Percentiles rank a stretch among this genome's conserved stretches.
These are phyloP conservation scores for Microctenopoma steveboyesi DNA, from an alignment of 2,797 vertebrate genomes.

Conservation along the genomic window DNA sequence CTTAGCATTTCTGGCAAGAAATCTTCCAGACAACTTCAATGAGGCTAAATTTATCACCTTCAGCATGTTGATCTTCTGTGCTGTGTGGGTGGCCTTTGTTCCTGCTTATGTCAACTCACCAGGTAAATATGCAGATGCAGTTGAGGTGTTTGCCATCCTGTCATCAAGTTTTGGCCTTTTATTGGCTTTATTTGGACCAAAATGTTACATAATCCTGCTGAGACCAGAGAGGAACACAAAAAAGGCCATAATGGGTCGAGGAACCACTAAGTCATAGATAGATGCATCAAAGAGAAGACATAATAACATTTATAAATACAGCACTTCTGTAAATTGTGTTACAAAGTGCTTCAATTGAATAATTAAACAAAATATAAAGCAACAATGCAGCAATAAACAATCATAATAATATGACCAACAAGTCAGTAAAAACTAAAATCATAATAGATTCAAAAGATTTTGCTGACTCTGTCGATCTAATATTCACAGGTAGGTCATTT, in stretches of 20 bases:
- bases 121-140: slow-evolving; percentile 78
- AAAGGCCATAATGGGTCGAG: slow-evolving; percentile 62
- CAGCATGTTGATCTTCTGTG: slow-evolving; percentile 74
- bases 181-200: slow-evolving; percentile 74
- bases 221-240: slow-evolving; percentile 73
- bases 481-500: too few relatives aligned
- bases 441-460: too few relatives aligned
- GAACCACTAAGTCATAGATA: neutral
- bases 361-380: too few relatives aligned
- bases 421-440: too few relatives aligned
- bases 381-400: too few relatives aligned
- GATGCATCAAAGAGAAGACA: too few relatives aligned
- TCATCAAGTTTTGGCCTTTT: slow-evolving; percentile 75
- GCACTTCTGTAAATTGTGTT: too few relatives aligned
- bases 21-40: slow-evolving; percentile 74
- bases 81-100: slow-evolving; percentile 72
- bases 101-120: slow-evolving; percentile 80
- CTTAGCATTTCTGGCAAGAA: slow-evolving; percentile 72
- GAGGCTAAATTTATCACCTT: slow-evolving; percentile 74
- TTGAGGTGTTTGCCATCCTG: slow-evolving; percentile 78
- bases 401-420: too few relatives aligned
- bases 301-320: too few relatives aligned
- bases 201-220: slow-evolving; percentile 66
- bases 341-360: too few relatives aligned
- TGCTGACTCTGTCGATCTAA: too few relatives aligned